Base-by-base conservation (phyloP, 2,888 invertebrate species). In the Lycophotia porphyrea region DNA sequence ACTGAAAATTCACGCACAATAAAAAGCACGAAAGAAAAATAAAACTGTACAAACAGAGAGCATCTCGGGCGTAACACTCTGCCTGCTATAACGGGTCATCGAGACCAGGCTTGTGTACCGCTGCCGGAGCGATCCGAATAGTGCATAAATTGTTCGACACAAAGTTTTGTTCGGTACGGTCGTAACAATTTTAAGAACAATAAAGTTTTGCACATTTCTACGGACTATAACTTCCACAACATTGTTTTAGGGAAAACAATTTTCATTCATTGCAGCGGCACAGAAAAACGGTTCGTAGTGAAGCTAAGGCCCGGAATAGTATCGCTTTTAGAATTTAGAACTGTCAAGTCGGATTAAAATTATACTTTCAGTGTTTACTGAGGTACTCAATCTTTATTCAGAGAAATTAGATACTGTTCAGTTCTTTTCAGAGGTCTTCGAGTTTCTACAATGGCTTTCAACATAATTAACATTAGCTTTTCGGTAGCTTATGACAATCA, bases 111-210 rank as follows among this genome's bases (percentile, higher is more conserved):
- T 66, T 49, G 70, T 64, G 52, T 47, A 60, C 69, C 44, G n/a
- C n/a, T n/a, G 58, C 74, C 42, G 24, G 39, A 49, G 34, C 61
- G 49, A 60, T 74, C 34, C 39, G 18, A 80, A 82, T 76, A 80
- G 66, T 75, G 73, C 71, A 77, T 77, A 81, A 74, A 74, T 63
- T 71, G 71, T 80, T 68, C 67, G 65, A 81, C 68, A 80, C 67
- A n/a, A 60, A 67, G 63, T 81, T 83, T 55, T 5, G 68, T 58
- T 81, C 52, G 18, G 36, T 47, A 52, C 58, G 39, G 63, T 70
- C 66, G 80, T 74, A 84, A 18, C 60, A 65, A 69, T 83, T 83
- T 82, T 68, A 82, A 78, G 71, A 78, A 74, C 74, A 74, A 64
- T 81, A 79, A 70, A 81, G 36, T 84, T 81, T 71, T 67, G 63